phyloP scores from a whole-genome alignment of 2,113 vertebrate genomes.

The Cephalopholis sonnerati region DNA sequence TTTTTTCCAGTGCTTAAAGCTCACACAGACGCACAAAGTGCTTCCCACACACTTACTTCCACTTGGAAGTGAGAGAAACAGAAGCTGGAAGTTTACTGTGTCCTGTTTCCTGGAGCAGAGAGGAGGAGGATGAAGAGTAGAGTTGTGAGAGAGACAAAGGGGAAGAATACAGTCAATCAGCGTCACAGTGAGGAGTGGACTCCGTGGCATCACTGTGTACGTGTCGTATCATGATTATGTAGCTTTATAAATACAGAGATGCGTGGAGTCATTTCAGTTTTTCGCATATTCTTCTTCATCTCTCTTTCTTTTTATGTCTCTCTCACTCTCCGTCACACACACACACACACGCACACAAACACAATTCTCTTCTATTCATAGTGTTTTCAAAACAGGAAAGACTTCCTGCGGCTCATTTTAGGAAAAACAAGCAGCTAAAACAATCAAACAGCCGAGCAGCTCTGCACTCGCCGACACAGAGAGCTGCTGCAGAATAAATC shows the following conservation, averaged over 20 bases:
- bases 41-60: slow-evolving; percentile 77
- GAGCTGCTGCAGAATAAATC: slow-evolving; percentile 22
- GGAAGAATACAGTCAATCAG: slow-evolving; percentile 52
- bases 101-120: slow-evolving; percentile 72
- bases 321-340: background rate
- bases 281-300: background rate
- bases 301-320: background rate
- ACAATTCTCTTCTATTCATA: slow-evolving; percentile 77
- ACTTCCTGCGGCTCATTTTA: slow-evolving; percentile 83
- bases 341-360: slow-evolving; percentile 17
- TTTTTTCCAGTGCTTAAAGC: slow-evolving; percentile 47
- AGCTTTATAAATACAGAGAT: background rate
- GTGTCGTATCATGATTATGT: background rate
- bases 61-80: slow-evolving; percentile 83
- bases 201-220: background rate
- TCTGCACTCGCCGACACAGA: slow-evolving; percentile 22
- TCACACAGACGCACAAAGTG: slow-evolving; percentile 53
- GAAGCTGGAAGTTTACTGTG: slow-evolving; percentile 84
- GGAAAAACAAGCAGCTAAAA: slow-evolving; percentile 80
- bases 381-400: slow-evolving; percentile 85
- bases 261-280: background rate
- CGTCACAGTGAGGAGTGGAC: background rate
- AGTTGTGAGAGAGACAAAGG: slow-evolving; percentile 55
- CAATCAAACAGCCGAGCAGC: slow-evolving; percentile 67
- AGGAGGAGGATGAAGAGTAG: slow-evolving; percentile 70